Evolutionary conservation across 2,113 vertebrate species (phyloP).

Genomic region (Lampris megalopsis): DNA sequence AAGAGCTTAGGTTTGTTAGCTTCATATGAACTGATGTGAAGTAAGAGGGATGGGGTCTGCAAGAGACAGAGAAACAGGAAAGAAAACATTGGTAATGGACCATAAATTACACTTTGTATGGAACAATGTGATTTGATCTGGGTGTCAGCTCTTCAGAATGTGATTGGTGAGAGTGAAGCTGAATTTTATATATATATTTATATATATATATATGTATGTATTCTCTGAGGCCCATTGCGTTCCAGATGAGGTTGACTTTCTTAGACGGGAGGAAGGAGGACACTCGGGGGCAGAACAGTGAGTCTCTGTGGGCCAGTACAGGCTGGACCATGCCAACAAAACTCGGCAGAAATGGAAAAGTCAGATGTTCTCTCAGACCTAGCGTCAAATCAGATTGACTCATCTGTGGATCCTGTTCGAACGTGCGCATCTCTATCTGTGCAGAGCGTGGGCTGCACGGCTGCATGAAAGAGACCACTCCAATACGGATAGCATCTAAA

Average conservation of each 20-base stretch:
- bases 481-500: background rate
- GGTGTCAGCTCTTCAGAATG: slow-evolving; percentile 71
- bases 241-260: slow-evolving; percentile 63
- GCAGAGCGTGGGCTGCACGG: slow-evolving; percentile 29
- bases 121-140: slow-evolving; percentile 75
- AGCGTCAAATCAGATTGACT: slow-evolving; percentile 64
- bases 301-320: slow-evolving; percentile 49
- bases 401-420: slow-evolving; percentile 65
- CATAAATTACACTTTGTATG: slow-evolving; percentile 75
- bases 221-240: slow-evolving; percentile 51
- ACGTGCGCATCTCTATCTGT: slow-evolving; percentile 36
- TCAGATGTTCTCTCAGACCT: slow-evolving; percentile 61
- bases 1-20: slow-evolving; percentile 64
- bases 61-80: slow-evolving; percentile 38
- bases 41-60: slow-evolving; percentile 14
- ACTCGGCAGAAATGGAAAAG: slow-evolving; percentile 38
- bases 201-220: background rate
- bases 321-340: slow-evolving; percentile 30
- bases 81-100: slow-evolving; percentile 75
- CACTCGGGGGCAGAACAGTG: slow-evolving; percentile 54
- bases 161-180: slow-evolving; percentile 45
- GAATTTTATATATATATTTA: background rate
- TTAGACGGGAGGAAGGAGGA: slow-evolving; percentile 31
- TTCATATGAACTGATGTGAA: slow-evolving; percentile 58
- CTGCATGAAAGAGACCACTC: slow-evolving; percentile 34